These are phyloP conservation scores for Mimumesa dahlbomi DNA, from an alignment of 2,888 invertebrate species.

Conservation along the genomic window DNA sequence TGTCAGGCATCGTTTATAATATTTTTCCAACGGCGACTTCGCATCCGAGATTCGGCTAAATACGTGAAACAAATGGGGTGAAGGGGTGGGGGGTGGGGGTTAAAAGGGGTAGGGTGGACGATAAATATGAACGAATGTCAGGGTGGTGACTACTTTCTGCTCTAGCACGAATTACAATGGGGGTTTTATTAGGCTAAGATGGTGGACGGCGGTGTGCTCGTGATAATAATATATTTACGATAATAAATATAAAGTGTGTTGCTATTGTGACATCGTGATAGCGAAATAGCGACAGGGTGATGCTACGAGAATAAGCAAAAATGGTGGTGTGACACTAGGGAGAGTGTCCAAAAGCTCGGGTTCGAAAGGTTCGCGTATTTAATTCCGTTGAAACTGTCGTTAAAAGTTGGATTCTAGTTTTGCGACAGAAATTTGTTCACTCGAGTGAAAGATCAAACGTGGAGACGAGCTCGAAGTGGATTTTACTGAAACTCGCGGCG, in stretches of 20 bases:
- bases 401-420: no score
- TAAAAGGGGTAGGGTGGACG: no score
- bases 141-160: slow-evolving; percentile 45
- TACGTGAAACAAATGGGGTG: slow-evolving; percentile 16
- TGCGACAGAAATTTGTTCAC: no score
- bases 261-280: slow-evolving; percentile 37
- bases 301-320: slow-evolving; percentile 48
- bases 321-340: slow-evolving; percentile 13
- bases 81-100: no score
- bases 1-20: neutral
- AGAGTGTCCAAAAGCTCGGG: slow-evolving; percentile 37
- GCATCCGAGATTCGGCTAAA: slow-evolving; percentile 40
- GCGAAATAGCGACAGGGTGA: slow-evolving; percentile 40
- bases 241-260: slow-evolving; percentile 46
- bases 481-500: no score
- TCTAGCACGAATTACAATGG: slow-evolving; percentile 54
- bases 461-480: no score
- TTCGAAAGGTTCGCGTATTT: no score
- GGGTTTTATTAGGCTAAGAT: slow-evolving; percentile 37
- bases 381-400: no score
- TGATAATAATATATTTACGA: slow-evolving; percentile 30
- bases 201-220: slow-evolving; percentile 44
- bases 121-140: slow-evolving; percentile 40
- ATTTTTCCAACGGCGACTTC: slow-evolving; percentile 47
- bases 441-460: no score